Evolutionary conservation across 2,113 vertebrate species (phyloP), one percentile per base, ranked within the genome.

Genomic region (Takifugu bimaculatus): DNA sequence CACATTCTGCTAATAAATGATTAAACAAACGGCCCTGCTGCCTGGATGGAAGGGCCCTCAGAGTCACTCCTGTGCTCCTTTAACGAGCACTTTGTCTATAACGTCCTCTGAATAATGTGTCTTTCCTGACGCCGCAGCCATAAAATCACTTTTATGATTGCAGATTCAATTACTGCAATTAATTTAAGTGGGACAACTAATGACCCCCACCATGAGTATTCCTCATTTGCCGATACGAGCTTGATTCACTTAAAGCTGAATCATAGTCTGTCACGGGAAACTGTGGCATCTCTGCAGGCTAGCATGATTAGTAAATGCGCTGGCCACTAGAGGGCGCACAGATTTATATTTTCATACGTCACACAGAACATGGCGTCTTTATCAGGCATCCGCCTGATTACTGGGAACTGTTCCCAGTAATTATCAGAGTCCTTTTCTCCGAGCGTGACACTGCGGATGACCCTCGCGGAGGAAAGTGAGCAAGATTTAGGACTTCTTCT

Each of bases 271-370:
- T 53, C 63, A 62, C 61, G 5, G 14, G 42, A 25, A 48, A 27
- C 54, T 26, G 14, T 42, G 51, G 45, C 39, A 47, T 26, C 42
- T 48, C 26, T 58, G 29, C 35, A 12, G 12, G 35, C 54, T 53
- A 50, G 45, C 29, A 29, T 62, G 56, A 57, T 51, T 44, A 71
- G 43, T 66, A 32, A 45, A 63, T 6, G 11, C 1, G 11, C 14
- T 32, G 70, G 61, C 82, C 85, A 84, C 82, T 84, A 86, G 81
- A 71, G 77, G 84, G 79, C 45, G 84, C 78, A 72, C 42, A 53
- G 10, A 60, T 32, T 43, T 11, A 55, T 43, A 14, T 39, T 55
- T n/a, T 35, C 55, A 26, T 51, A 2, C 26, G 27, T 66, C 57
- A 56, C 39, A 49, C 4, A 58, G 50, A 72, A 80, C 75, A 68